Evolutionary conservation across 30 jellyfish, hydroid and myxozoan species (phyloP).

Genomic region (Euphysa ruthae): DNA sequence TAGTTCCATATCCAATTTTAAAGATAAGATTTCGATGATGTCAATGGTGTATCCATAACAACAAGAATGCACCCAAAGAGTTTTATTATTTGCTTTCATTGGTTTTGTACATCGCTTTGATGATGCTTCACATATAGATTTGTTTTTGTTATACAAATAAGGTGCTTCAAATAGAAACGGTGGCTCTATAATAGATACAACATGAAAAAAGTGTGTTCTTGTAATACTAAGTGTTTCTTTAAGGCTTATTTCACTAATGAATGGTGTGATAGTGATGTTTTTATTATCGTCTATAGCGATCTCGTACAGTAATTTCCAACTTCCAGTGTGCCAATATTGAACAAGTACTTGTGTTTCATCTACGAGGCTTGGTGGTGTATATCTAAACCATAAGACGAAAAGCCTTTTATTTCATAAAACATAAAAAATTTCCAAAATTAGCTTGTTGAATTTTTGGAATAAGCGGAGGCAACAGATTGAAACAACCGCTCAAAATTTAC

Average conservation of each 20-base stretch:
- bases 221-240: not conserved
- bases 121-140: not conserved
- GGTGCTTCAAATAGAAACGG: constrained; percentile 10
- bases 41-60: constrained; percentile 79
- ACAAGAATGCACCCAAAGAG: constrained; percentile 50
- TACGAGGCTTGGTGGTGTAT: too few relatives aligned
- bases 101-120: constrained; percentile 3
- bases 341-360: too few relatives aligned
- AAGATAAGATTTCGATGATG: constrained; percentile 16
- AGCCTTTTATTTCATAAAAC: too few relatives aligned
- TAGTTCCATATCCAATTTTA: constrained; percentile 11
- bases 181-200: constrained; percentile 17
- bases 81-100: not conserved
- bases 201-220: not conserved
- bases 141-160: constrained; percentile 9
- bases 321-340: not conserved
- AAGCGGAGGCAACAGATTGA: too few relatives aligned
- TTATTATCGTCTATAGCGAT: too few relatives aligned
- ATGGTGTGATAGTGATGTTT: not conserved
- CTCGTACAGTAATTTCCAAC: not conserved
- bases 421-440: too few relatives aligned
- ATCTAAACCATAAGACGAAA: too few relatives aligned
- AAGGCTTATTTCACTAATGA: not conserved
- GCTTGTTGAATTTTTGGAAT: too few relatives aligned
- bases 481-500: too few relatives aligned